Percentiles rank a stretch among this genome's conserved stretches.
phyloP scores from a whole-genome alignment of 2,888 invertebrate species.

The Andrena fulva region DNA sequence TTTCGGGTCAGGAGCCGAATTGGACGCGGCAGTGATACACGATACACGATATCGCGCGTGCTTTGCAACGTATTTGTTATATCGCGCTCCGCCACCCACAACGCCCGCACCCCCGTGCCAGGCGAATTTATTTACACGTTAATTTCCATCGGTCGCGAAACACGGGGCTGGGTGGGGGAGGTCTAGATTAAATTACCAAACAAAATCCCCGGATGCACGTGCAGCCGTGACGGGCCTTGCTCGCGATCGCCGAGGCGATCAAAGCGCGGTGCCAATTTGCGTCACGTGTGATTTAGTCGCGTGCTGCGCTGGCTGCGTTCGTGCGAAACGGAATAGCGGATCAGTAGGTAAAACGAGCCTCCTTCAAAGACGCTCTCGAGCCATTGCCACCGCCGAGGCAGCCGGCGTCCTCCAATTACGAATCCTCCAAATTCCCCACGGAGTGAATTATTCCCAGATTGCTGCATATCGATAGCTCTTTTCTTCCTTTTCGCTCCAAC shows the following conservation, averaged over 20 bases:
- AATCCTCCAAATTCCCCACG: not conserved
- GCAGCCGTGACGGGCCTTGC: slow-evolving; percentile 13
- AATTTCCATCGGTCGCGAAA: slow-evolving; percentile 45
- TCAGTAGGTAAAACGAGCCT: slow-evolving; percentile 29
- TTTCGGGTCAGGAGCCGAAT: not conserved
- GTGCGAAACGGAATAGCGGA: slow-evolving; percentile 55
- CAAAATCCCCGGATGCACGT: slow-evolving; percentile 38
- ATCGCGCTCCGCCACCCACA: slow-evolving; percentile 1
- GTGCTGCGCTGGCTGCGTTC: slow-evolving; percentile 20
- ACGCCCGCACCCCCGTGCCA: not conserved
- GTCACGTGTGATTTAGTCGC: slow-evolving; percentile 67
- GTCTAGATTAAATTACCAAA: slow-evolving; percentile 55
- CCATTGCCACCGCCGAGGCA: not conserved
- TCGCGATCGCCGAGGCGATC: slow-evolving; percentile 47
- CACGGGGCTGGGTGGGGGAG: not conserved
- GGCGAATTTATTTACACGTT: slow-evolving; percentile 50
- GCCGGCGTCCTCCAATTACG: slow-evolving; percentile 1
- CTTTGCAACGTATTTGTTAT: slow-evolving; percentile 54
- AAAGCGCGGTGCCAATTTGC: slow-evolving; percentile 64
- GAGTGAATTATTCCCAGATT: not conserved
- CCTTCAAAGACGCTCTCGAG: slow-evolving; percentile 16
- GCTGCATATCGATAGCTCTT: not conserved
- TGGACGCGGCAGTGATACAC: slow-evolving; percentile 3
- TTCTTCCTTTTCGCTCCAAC: not conserved
- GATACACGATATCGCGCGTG: slow-evolving; percentile 25